Conservation (phyloP, 2,797 vertebrate species). For the Hephaestus fuliginosus region DNA sequence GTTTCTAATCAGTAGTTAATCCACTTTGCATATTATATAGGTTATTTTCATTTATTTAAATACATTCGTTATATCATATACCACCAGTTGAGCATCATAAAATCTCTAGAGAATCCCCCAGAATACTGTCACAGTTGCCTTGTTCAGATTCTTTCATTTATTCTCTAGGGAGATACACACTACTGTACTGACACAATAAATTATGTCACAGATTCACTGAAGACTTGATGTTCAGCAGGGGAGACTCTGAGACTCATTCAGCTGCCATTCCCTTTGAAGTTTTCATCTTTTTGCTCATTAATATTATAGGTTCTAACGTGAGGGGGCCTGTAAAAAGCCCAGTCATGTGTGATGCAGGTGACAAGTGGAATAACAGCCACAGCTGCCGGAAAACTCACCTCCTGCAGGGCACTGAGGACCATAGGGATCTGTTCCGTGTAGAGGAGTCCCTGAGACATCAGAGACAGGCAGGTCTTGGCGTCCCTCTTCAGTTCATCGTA, state of each 20-base stretch:
- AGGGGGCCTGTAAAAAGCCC: conserved; percentile 12
- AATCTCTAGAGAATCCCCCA: neutral
- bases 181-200: neutral
- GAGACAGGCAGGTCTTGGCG: conserved; percentile 95
- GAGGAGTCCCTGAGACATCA: conserved; percentile 98
- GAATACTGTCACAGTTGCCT: neutral
- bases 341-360: conserved; percentile 20
- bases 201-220: neutral
- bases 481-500: conserved; percentile 98
- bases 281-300: conserved; percentile 11
- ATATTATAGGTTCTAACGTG: neutral
- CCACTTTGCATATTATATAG: neutral
- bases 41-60: neutral
- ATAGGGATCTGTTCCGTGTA: conserved; percentile 96
- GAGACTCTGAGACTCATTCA: conserved; percentile 1
- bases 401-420: conserved; percentile 92
- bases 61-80: neutral
- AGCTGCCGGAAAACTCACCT: conserved; percentile 84
- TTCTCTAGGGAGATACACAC: conserved; percentile 5
- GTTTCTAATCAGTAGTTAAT: neutral
- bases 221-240: neutral
- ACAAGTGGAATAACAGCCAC: conserved; percentile 14
- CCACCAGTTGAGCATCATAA: neutral
- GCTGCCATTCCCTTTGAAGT: neutral
- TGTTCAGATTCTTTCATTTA: neutral